Percentiles rank a stretch among this genome's conserved stretches.
Evolutionary conservation across 1,140 invertebrate species (phyloP).

Genomic region (Drosophila carrolli): DNA sequence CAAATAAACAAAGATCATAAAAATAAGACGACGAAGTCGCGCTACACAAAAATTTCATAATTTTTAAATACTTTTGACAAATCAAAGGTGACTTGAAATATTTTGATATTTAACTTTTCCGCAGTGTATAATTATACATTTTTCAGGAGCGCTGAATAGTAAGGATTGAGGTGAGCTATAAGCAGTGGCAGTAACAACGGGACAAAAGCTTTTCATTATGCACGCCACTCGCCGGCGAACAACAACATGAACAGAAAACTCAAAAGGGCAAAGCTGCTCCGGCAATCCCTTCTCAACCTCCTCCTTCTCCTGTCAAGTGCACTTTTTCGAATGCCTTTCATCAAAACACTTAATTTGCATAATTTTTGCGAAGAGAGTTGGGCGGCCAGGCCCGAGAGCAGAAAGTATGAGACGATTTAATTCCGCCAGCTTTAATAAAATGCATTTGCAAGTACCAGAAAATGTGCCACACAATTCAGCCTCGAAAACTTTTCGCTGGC

Average conservation of each 20-base stretch:
- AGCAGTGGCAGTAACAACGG: conserved; percentile 33
- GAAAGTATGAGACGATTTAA: conserved; percentile 56
- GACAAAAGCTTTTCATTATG: conserved; percentile 63
- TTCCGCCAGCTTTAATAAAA: conserved; percentile 75
- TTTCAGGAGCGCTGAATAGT: conserved; percentile 6
- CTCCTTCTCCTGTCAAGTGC: conserved; percentile 57
- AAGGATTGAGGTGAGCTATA: conserved; percentile 40
- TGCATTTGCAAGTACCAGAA: conserved; percentile 53
- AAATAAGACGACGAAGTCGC: too few relatives aligned
- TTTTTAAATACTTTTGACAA: too few relatives aligned
- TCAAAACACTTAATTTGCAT: conserved; percentile 81
- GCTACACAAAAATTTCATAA: too few relatives aligned
- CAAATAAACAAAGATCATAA: too few relatives aligned
- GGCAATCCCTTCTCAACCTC: conserved; percentile 5
- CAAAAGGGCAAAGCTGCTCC: conserved; percentile 52
- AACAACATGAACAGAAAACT: conserved; percentile 46
- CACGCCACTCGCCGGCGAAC: conserved; percentile 39
- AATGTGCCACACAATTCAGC: conserved; percentile 42
- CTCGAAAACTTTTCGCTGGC: conserved; percentile 9
- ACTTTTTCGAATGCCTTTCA: conserved; percentile 73
- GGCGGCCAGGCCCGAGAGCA: conserved; percentile 11
- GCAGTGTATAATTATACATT: conserved; percentile 32
- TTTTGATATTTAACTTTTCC: conserved; percentile 1
- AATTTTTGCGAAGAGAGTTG: conserved; percentile 67
- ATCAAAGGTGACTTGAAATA: background rate